Evolutionary conservation across 2,113 vertebrate species (phyloP).

Genomic region (Mungos mungo): DNA sequence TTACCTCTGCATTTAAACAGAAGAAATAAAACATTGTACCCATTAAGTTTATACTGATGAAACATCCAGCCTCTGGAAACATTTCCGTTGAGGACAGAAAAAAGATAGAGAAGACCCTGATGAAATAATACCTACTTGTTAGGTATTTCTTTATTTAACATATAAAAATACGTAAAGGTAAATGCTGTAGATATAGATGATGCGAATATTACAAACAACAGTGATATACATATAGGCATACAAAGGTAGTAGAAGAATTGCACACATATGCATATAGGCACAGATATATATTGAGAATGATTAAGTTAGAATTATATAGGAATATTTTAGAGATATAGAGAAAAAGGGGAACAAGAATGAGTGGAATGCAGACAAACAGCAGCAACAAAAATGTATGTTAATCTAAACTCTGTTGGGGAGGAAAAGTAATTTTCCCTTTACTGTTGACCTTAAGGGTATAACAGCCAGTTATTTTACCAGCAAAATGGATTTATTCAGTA

Average conservation of each 20-base stretch:
- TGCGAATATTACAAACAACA: background rate
- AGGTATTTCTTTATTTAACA: background rate
- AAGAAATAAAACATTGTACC: constrained; percentile 45
- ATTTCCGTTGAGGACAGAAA: background rate
- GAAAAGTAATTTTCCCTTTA: background rate
- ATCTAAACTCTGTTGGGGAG: background rate
- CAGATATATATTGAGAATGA: background rate
- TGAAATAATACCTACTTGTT: background rate
- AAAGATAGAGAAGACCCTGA: background rate
- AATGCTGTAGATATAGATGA: background rate
- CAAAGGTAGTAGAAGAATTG: background rate
- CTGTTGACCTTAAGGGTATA: background rate
- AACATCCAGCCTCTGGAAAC: background rate
- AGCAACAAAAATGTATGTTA: background rate
- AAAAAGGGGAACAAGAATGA: background rate
- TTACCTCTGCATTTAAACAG: constrained; percentile 2
- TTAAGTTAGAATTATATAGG: background rate
- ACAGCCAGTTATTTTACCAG: background rate
- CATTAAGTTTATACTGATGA: constrained; percentile 26
- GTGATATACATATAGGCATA: background rate
- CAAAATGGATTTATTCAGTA: background rate
- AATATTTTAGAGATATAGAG: background rate
- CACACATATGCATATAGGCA: background rate
- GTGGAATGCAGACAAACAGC: background rate
- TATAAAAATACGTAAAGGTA: background rate